phyloP scores from a whole-genome alignment of 2,888 invertebrate species.

The Calliphora vomitoria region DNA sequence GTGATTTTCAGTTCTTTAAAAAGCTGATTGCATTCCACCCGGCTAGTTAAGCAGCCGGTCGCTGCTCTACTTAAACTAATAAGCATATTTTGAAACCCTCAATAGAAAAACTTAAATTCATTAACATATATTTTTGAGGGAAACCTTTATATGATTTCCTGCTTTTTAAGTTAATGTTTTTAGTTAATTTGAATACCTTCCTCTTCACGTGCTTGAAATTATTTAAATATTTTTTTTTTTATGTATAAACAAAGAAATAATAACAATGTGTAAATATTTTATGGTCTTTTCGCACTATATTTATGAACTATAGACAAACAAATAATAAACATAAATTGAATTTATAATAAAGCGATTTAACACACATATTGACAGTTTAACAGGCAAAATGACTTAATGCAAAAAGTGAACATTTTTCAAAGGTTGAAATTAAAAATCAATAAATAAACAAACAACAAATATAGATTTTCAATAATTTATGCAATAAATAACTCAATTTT shows the following conservation, averaged over 20 bases:
- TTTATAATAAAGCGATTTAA: neutral
- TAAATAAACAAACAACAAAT: too few species aligned
- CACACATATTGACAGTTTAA: too few species aligned
- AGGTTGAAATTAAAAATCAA: neutral
- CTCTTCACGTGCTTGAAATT: neutral
- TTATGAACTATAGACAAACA: neutral
- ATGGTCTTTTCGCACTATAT: neutral
- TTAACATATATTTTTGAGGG: too few species aligned
- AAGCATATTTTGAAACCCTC: too few species aligned
- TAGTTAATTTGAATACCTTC: neutral
- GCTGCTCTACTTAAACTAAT: too few species aligned
- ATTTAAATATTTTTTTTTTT: neutral
- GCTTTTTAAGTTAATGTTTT: neutral
- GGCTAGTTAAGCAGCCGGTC: too few species aligned
- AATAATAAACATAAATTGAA: constrained; percentile 14
- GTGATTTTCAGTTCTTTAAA: too few species aligned
- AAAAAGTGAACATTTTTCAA: neutral
- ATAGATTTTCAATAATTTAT: too few species aligned
- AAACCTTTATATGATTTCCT: neutral
- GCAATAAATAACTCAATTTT: too few species aligned
- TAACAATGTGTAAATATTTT: neutral
- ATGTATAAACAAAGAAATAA: neutral
- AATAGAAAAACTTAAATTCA: too few species aligned
- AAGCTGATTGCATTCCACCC: too few species aligned
- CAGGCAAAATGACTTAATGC: too few species aligned